Conservation (phyloP, 2,797 vertebrate species). For the Vultur gryphus region DNA sequence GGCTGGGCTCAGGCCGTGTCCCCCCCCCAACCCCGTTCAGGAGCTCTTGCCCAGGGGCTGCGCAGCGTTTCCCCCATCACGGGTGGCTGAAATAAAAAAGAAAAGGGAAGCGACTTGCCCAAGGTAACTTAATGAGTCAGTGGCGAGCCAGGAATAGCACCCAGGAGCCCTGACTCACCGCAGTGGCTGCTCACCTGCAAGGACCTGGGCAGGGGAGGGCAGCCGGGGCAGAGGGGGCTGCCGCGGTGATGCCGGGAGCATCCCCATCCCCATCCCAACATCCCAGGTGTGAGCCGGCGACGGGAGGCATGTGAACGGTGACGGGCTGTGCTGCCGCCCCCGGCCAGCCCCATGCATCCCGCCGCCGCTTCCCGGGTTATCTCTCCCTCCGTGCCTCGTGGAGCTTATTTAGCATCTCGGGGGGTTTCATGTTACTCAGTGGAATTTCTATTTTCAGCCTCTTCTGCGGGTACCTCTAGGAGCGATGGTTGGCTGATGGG, state of each 20-base stretch:
- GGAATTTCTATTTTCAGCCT: neutral
- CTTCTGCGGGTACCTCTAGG: neutral
- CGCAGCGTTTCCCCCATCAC: rapidly evolving
- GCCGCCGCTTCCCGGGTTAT: neutral
- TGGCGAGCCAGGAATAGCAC: neutral
- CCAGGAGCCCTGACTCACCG: neutral
- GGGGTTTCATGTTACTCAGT: neutral
- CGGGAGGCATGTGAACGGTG: neutral
- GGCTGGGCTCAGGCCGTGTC: rapidly evolving
- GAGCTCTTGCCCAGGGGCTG: neutral
- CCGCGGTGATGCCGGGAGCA: neutral
- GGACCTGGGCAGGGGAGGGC: neutral
- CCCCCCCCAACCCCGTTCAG: rapidly evolving
- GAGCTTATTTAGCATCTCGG: neutral
- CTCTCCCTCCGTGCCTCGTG: neutral
- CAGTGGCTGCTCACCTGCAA: neutral
- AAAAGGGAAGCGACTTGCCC: neutral
- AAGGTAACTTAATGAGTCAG: neutral
- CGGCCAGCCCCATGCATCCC: neutral
- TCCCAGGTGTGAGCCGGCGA: neutral
- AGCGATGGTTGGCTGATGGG: neutral
- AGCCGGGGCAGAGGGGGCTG: neutral
- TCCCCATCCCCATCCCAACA: neutral
- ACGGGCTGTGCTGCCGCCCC: neutral
- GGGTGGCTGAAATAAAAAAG: neutral